Conservation (phyloP, 2,888 invertebrate species). For the Bibio marci region DNA sequence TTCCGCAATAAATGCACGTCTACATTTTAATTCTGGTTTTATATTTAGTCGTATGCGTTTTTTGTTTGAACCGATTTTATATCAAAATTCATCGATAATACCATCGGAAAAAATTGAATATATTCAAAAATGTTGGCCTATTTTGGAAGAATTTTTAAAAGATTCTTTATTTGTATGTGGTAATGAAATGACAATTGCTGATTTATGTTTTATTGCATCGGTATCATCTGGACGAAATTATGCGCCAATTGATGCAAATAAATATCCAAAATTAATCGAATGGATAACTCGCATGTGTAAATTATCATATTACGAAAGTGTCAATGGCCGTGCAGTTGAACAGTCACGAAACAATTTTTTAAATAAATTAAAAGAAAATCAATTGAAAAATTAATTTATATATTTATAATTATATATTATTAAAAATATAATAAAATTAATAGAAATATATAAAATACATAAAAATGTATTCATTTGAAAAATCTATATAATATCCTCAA, state of each 20-base stretch:
- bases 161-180: constrained; percentile 27
- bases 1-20: constrained; percentile 22
- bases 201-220: constrained; percentile 31
- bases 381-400: no score
- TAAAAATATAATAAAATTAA: no score
- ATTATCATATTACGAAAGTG: no score
- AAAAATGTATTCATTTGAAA: no score
- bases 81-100: constrained; percentile 30
- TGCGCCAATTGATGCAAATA: constrained; percentile 30
- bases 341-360: no score
- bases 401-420: no score
- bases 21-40: constrained; percentile 26
- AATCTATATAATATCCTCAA: no score
- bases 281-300: constrained; percentile 25
- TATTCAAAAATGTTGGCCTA: constrained; percentile 31
- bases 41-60: constrained; percentile 25
- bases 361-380: no score
- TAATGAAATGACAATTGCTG: constrained; percentile 30
- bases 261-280: constrained; percentile 30
- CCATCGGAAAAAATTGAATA: constrained; percentile 32
- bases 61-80: constrained; percentile 24
- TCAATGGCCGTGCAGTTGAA: no score
- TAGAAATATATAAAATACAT: no score
- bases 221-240: constrained; percentile 30
- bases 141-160: constrained; percentile 29